A percentile compares a stretch with the other conserved stretches of the same genome.
phyloP scores from a whole-genome alignment of 2,797 vertebrate genomes.

The Potorous gilbertii region DNA sequence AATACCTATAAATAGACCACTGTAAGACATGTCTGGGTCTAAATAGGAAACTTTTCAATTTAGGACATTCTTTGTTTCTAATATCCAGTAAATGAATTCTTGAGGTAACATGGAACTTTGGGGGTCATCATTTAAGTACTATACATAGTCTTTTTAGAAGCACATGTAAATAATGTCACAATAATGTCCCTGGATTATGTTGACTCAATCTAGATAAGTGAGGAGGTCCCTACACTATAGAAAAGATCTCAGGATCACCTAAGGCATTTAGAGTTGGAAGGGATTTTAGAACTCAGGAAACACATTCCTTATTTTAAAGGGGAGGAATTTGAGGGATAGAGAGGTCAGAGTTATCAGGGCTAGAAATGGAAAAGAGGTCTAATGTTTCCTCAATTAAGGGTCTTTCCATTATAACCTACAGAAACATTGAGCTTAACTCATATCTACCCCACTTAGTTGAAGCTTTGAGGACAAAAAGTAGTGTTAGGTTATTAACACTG shows the following conservation, averaged over 20 bases:
- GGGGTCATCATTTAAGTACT: not conserved
- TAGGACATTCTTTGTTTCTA: not conserved
- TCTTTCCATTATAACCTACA: not conserved
- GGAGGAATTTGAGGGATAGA: not conserved
- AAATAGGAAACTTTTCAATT: not conserved
- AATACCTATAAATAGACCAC: not conserved
- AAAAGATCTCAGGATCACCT: not conserved
- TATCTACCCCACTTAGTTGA: not conserved
- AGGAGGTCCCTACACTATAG: not conserved
- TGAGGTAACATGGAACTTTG: not conserved
- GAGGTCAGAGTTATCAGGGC: not conserved
- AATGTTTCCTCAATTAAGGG: not conserved
- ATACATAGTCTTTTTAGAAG: not conserved
- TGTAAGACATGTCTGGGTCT: not conserved
- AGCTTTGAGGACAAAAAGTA: not conserved
- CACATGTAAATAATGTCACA: not conserved
- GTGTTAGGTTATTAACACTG: not conserved
- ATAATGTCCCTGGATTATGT: not conserved
- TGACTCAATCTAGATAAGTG: not conserved
- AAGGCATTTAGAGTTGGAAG: not conserved
- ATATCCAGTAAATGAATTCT: not conserved
- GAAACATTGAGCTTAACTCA: not conserved
- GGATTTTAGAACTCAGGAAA: not conserved
- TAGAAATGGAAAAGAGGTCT: not conserved
- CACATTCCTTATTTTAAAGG: not conserved